Evolutionary conservation across 2,888 invertebrate species (phyloP).

Genomic region (Rhagophthalmus giganteus): DNA sequence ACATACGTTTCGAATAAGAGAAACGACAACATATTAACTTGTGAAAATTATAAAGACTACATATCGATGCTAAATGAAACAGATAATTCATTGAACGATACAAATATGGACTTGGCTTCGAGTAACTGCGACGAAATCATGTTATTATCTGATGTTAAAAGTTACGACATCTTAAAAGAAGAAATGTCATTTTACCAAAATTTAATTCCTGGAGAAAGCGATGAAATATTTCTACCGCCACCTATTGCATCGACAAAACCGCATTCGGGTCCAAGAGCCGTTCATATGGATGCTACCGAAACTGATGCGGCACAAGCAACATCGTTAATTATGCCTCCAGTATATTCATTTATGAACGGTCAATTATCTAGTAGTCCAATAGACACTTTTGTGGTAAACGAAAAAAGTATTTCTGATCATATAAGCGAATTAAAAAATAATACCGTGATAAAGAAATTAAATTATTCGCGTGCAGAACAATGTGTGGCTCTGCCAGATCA

Average conservation of each 20-base stretch:
- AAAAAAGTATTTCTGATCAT: constrained; percentile 54
- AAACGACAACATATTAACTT: constrained; percentile 12
- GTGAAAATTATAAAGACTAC: constrained; percentile 24
- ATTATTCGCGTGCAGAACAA: constrained; percentile 60
- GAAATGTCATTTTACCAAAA: constrained; percentile 50
- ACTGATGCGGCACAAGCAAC: constrained; percentile 46
- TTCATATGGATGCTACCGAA: constrained; percentile 47
- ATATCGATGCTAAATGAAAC: constrained; percentile 17
- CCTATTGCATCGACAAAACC: constrained; percentile 36
- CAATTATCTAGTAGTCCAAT: constrained; percentile 32
- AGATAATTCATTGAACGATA: constrained; percentile 20
- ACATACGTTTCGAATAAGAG: constrained; percentile 22
- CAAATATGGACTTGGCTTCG: constrained; percentile 20
- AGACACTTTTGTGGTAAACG: constrained; percentile 24
- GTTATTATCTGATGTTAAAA: constrained; percentile 17
- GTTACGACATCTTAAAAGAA: constrained; percentile 35
- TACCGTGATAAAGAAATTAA: constrained; percentile 48
- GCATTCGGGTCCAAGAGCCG: constrained; percentile 48
- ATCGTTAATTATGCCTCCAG: constrained; percentile 41
- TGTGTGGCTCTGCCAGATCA: constrained; percentile 61
- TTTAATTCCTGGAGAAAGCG: constrained; percentile 53
- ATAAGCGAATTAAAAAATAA: constrained; percentile 52
- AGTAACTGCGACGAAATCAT: constrained; percentile 18
- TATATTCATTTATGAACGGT: constrained; percentile 46
- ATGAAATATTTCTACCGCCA: constrained; percentile 53